Evolutionary conservation across 2,113 vertebrate genomes (phyloP).

Genomic region (Ondatra zibethicus): DNA sequence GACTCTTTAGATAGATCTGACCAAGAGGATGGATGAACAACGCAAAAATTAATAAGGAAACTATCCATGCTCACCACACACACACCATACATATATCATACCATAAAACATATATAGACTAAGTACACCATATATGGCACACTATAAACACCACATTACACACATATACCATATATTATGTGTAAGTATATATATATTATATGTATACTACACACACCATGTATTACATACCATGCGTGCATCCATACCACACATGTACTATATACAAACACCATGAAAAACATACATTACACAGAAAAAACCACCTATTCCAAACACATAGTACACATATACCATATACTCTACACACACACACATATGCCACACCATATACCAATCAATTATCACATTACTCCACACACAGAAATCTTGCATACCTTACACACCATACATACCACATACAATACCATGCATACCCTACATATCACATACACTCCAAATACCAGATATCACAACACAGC

Average conservation of each 20-base stretch:
- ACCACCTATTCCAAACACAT: background rate
- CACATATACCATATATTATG: no score
- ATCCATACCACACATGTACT: background rate
- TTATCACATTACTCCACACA: background rate
- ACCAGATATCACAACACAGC: background rate
- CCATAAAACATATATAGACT: no score
- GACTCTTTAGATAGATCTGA: background rate
- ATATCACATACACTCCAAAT: background rate
- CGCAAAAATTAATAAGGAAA: constrained; percentile 4
- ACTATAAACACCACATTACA: background rate
- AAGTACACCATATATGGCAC: background rate
- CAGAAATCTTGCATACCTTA: background rate
- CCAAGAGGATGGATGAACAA: background rate
- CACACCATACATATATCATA: background rate
- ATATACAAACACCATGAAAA: background rate
- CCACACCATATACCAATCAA: background rate
- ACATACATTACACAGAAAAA: background rate
- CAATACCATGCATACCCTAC: background rate
- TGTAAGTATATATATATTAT: no score
- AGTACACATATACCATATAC: background rate
- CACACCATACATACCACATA: background rate
- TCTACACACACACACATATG: no score
- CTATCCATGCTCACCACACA: background rate
- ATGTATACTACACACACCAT: background rate
- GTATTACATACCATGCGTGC: background rate